Conservation (phyloP, 2,113 vertebrate genomes). For the Syngnathus scovelli region DNA sequence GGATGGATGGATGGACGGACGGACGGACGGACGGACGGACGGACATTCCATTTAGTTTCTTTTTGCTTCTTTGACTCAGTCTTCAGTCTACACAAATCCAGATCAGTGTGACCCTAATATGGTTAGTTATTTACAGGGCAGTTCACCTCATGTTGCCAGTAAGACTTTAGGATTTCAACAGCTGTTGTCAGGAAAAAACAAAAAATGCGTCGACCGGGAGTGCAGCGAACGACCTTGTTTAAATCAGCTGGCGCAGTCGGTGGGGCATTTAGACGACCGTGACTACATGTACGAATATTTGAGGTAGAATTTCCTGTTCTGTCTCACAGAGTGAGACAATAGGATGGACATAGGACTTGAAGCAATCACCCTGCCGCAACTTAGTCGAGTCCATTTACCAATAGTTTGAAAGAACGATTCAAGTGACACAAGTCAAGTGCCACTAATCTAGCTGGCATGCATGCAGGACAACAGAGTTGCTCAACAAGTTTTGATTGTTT, state of each 20-base stretch:
- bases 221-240: background rate
- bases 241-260: background rate
- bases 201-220: background rate
- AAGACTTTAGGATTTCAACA: background rate
- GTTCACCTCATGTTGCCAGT: background rate
- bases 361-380: conserved; percentile 15
- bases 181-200: background rate
- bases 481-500: background rate
- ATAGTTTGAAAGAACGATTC: background rate
- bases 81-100: background rate
- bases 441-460: background rate
- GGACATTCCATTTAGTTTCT: background rate
- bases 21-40: background rate
- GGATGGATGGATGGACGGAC: too few relatives aligned
- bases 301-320: background rate
- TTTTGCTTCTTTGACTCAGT: background rate
- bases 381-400: background rate
- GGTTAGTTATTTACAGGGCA: background rate
- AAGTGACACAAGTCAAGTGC: background rate
- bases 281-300: background rate
- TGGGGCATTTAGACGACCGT: background rate
- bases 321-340: conserved; percentile 16
- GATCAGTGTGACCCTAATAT: background rate
- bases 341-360: conserved; percentile 26
- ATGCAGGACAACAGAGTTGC: background rate